These are phyloP conservation scores for Tenodera sinensis DNA, from an alignment of 2,888 invertebrate species.

Conservation along the genomic window DNA sequence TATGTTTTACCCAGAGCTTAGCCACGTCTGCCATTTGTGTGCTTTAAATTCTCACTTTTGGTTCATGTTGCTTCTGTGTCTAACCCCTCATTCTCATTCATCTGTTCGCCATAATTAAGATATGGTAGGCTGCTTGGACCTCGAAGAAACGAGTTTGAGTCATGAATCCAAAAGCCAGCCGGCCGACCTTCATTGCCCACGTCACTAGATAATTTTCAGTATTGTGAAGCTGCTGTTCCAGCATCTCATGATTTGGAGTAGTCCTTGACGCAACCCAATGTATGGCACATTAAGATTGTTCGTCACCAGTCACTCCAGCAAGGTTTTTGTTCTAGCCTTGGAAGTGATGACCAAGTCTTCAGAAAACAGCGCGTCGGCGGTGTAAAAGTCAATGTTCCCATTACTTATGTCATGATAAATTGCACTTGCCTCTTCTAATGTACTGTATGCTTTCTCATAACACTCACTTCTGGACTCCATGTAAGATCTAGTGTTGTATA, in stretches of 20 bases:
- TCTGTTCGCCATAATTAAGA: too few relatives aligned
- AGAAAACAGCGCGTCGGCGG: not conserved
- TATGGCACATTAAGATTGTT: constrained; percentile 61
- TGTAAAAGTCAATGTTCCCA: not conserved
- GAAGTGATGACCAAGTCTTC: not conserved
- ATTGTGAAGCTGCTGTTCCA: constrained; percentile 55
- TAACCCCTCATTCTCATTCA: too few relatives aligned
- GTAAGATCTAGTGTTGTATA: not conserved
- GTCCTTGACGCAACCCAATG: constrained; percentile 51
- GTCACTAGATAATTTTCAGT: constrained; percentile 55
- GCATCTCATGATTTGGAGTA: constrained; percentile 54
- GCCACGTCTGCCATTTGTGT: not conserved
- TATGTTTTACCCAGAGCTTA: not conserved
- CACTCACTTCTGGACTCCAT: not conserved
- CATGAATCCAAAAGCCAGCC: constrained; percentile 53
- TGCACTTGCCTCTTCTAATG: not conserved
- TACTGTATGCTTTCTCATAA: not conserved
- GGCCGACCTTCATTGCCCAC: constrained; percentile 55
- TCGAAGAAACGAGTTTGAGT: constrained; percentile 35
- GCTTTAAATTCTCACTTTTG: not conserved
- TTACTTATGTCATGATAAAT: not conserved
- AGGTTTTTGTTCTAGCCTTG: constrained; percentile 33
- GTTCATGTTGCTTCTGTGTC: too few relatives aligned
- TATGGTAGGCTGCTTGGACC: too few relatives aligned
- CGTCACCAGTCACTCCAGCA: constrained; percentile 56